Evolutionary conservation across 1,140 invertebrate species (phyloP), one percentile per base, ranked within the genome.

Genomic region (Atta texana): DNA sequence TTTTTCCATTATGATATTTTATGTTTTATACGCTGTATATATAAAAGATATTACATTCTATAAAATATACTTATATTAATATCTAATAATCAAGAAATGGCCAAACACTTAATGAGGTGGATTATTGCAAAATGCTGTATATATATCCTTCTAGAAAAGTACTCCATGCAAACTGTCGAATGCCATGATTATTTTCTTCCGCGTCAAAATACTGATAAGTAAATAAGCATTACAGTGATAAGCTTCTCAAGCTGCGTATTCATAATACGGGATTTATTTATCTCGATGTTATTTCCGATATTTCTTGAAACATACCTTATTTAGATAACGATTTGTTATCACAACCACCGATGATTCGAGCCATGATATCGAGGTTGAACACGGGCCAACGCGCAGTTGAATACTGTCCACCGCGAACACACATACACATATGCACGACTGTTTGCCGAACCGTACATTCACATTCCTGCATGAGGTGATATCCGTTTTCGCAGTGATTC

Each of bases 401-500:
- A 57, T 24, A 61, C 18, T 7, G 24, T 74, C 34, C 16, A 63
- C 55, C 28, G 55, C 39, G 44, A 87, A 31, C 21, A 8, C 24
- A 75, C 34, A 57, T 3, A 34, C 28, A 16, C 39, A 74, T 14
- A 64, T 28, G 14, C n/a, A 21, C 49, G n/a, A 57, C 55, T 86
- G 51, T 76, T 44, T 31, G n/a, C 55, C 34, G 14, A 86, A 44
- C 39, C 71, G 74, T 77, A 86, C 53, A 44, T 31, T 74, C 44
- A 44, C 55, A 21, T 10, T 57, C 51, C 55, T 28, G 55, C 69
- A 49, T 49, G 87, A 76, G 76, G 88, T 84, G 59, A 85, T 89
- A 82, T 87, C 89, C 89, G 55, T 87, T 84, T 34, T 71, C 85
- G 39, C 24, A 57, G 64, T 89, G 88, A 90, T 90, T 87, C 88